Conservation (phyloP, 92 coral and sea anemone genomes). For the Parazoanthus swiftii region DNA sequence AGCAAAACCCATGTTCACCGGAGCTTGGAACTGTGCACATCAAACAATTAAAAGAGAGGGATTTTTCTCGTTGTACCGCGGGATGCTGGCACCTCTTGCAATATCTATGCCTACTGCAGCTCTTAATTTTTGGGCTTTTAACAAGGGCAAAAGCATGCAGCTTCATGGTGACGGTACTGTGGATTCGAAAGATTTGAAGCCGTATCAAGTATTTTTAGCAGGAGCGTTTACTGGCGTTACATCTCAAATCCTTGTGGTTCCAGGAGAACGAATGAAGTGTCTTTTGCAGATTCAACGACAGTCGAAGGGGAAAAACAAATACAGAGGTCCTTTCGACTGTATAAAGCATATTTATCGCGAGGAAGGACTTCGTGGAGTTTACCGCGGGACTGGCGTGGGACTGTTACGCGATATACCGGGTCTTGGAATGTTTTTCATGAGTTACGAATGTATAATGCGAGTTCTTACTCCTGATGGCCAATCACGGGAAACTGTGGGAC, state of each 20-base stretch:
- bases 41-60: slow-evolving; percentile 80
- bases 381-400: slow-evolving; percentile 70
- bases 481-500: slow-evolving; percentile 74
- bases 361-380: slow-evolving; percentile 72
- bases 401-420: slow-evolving; percentile 69
- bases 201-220: slow-evolving; percentile 68
- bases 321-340: slow-evolving; percentile 71
- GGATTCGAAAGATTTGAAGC: slow-evolving; percentile 54
- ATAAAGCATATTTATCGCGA: slow-evolving; percentile 55
- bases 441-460: slow-evolving; percentile 70
- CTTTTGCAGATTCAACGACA: slow-evolving; percentile 85
- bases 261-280: slow-evolving; percentile 82
- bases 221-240: slow-evolving; percentile 74
- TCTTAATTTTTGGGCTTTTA: slow-evolving; percentile 70
- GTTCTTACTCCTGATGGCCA: slow-evolving; percentile 49
- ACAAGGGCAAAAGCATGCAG: slow-evolving; percentile 76
- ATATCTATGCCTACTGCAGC: slow-evolving; percentile 77
- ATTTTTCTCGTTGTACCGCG: slow-evolving; percentile 71
- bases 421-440: slow-evolving; percentile 71
- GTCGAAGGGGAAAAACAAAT: slow-evolving; percentile 53
- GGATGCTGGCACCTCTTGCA: slow-evolving; percentile 84
- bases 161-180: slow-evolving; percentile 48
- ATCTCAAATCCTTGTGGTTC: slow-evolving; percentile 59
- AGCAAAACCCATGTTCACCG: slow-evolving; percentile 57
- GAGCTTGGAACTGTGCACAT: slow-evolving; percentile 72